Evolutionary conservation across 2,113 vertebrate species (phyloP), one percentile per base, ranked within the genome.

Genomic region (Gadus macrocephalus): DNA sequence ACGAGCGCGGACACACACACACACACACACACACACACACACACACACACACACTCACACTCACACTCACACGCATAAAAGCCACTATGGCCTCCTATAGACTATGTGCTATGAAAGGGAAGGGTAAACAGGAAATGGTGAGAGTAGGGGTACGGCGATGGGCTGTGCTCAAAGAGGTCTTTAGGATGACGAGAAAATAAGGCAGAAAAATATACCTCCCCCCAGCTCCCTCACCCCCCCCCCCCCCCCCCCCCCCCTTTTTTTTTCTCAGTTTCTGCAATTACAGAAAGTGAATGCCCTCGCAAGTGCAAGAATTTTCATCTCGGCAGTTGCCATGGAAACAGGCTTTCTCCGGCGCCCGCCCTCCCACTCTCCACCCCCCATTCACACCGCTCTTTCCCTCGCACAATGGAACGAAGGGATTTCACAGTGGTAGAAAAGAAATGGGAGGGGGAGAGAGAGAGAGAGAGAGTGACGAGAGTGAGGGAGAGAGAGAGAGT

Each of bases 301-400:
- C 84, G 86, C 91, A 35, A 90, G 89, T 91, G 90, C 91, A 91
- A 92, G 91, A 92, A 93, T 94, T 92, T 93, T 93, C 83, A 86
- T 93, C 91, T 88, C 81, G 79, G 80, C 88, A 82, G 93, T 96
- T 95, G 86, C 93, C 92, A 95, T 95, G 93, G 94, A 80, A 94
- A 93, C 91, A 76, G 79, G 84, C 84, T 82, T 85, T 67, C 77
- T 76, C 81, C 77, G 66, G 83, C 86, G 31, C 3, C 6, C 31
- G n/a, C 28, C 3, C 28, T 2, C 31, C 31, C 31, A 4, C 31
- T 35, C 31, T 25, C 25, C 83, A 85, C 72, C 83, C 82, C 67
- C 84, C 73, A 82, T 86, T 68, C 73, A 68, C 25, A 66, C 65
- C 71, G 27, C 38, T 55, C 85, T 78, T 86, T 85, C 86, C 87